Conservation (phyloP, 2,797 vertebrate genomes). For the Buceros bicornis region DNA sequence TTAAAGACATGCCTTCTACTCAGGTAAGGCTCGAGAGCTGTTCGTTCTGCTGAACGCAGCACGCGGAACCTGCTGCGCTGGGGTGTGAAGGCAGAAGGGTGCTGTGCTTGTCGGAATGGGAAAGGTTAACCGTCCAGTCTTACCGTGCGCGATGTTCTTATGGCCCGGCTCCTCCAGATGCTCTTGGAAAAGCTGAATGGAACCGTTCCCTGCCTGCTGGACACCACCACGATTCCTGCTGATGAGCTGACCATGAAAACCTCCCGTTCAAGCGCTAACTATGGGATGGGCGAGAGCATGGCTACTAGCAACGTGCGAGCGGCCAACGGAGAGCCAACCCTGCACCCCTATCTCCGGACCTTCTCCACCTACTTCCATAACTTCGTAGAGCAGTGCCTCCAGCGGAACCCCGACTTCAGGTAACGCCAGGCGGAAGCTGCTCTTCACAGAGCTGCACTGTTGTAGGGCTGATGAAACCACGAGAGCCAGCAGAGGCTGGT, state of each 20-base stretch:
- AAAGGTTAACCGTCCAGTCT: neutral
- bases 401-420: conserved; percentile 93
- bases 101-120: neutral
- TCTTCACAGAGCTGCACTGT: accelerated
- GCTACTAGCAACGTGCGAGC: conserved; percentile 81
- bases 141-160: neutral
- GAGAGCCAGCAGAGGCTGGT: neutral
- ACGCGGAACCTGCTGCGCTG: neutral
- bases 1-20: conserved; percentile 98
- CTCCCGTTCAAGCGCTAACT: conserved; percentile 89
- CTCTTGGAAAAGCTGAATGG: conserved; percentile 96
- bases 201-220: conserved; percentile 94
- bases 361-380: conserved; percentile 94
- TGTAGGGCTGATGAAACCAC: neutral
- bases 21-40: conserved; percentile 82
- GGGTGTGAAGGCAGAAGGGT: neutral
- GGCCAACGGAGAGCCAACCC: conserved; percentile 88
- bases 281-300: conserved; percentile 87
- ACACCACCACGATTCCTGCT: conserved; percentile 95
- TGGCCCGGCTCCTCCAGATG: conserved; percentile 84
- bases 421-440: conserved; percentile 19
- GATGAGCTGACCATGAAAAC: conserved; percentile 94
- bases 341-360: conserved; percentile 94
- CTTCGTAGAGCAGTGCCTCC: conserved; percentile 96
- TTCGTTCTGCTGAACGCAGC: neutral